Evolutionary conservation across 2,113 vertebrate genomes (phyloP), one percentile per base, ranked within the genome.

Genomic region (Scomber colias): DNA sequence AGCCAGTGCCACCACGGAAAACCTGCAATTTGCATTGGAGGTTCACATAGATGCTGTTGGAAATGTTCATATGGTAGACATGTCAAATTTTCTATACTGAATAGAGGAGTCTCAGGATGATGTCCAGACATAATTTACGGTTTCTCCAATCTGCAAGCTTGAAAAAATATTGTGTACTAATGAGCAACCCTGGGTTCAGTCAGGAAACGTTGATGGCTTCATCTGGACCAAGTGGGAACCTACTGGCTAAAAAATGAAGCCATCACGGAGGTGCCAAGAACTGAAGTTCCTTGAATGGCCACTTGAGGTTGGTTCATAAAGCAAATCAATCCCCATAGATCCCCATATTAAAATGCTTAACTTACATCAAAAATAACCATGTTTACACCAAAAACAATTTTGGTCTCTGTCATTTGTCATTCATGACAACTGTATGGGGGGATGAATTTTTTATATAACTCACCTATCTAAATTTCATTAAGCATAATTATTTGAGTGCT

Each of bases 1-100:
- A 89, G 91, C 91, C 94, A 92, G 89, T 79, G 84, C 80, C 54
- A 74, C 85, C 79, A 60, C 74, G 67, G 77, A 92, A 91, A 89
- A 91, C 87, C 87, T 88, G 89, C 80, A 91, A 91, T 93, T 92
- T 93, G 86, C 87, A 91, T 88, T 55, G 80, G 76, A 85, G 91
- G 82, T 83, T 90, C 75, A 62, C 51, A 62, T 48, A 74, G 77
- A 87, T 79, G 64, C 78, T 76, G 59, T 49, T 70, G 67, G 57
- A 87, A 49, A 77, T 49, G 56, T 46, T 75, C 67, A 71, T 57
- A 62, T 61, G 49, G 61, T 30, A 77, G 57, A 67, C 55, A 13
- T 15, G 8, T 71, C 35, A 61, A 54, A 59, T 55, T 54, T 14
- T 64, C 35, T 27, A 31, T 2, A 63, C 75, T 21, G 51, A 3